These are phyloP conservation scores for Aleiodes alternator DNA, from an alignment of 2,888 invertebrate genomes.

Conservation along the genomic window DNA sequence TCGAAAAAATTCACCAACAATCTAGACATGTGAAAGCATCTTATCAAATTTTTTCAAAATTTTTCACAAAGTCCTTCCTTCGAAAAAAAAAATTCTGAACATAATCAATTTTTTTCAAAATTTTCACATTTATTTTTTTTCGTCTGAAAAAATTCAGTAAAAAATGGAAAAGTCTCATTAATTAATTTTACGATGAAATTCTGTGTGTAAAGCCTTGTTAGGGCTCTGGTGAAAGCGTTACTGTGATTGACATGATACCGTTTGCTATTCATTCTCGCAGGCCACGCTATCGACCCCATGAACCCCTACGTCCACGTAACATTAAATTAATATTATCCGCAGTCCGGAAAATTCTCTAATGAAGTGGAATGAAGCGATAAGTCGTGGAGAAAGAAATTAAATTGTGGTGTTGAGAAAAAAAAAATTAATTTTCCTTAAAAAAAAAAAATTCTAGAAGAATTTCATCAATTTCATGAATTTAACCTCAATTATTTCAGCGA, in stretches of 20 bases:
- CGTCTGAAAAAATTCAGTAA: background rate
- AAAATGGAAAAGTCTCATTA: constrained; percentile 38
- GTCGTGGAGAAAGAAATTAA: background rate
- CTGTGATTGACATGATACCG: constrained; percentile 54
- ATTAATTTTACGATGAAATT: constrained; percentile 17
- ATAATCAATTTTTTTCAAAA: background rate
- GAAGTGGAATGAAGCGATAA: constrained; percentile 21
- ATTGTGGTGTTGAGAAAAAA: too few relatives aligned
- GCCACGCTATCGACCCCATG: constrained; percentile 26
- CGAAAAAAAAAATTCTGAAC: background rate
- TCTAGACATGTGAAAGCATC: too few relatives aligned
- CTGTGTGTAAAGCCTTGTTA: constrained; percentile 29
- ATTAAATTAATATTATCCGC: constrained; percentile 50
- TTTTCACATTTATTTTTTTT: background rate
- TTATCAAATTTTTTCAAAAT: too few relatives aligned
- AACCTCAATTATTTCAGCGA: too few relatives aligned
- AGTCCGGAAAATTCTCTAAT: background rate
- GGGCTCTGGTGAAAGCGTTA: constrained; percentile 27
- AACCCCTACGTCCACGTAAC: constrained; percentile 33
- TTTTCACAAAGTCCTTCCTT: too few relatives aligned
- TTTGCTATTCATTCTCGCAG: constrained; percentile 39
- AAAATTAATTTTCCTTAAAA: too few relatives aligned
- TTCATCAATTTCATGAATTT: too few relatives aligned
- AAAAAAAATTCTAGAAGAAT: too few relatives aligned
- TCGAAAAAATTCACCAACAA: too few relatives aligned